Conservation (phyloP, 2,888 invertebrate genomes). For the Heliconius aoede region DNA sequence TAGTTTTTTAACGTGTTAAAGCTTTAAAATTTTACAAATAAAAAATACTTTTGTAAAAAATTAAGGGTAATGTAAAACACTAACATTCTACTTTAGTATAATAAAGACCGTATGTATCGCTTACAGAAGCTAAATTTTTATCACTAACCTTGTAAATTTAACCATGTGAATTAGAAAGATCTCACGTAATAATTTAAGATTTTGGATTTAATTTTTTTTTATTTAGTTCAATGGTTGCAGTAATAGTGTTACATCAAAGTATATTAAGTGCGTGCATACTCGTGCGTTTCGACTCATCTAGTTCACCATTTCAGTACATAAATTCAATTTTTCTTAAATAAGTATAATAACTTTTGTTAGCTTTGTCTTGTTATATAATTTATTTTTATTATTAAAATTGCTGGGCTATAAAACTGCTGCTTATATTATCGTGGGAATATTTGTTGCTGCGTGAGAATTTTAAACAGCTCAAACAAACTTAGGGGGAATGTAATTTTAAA, state of each 20-base stretch:
- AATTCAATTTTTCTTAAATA: too few relatives aligned
- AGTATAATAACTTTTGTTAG: too few relatives aligned
- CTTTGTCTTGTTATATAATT: too few relatives aligned
- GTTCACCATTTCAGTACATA: too few relatives aligned
- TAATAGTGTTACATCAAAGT: too few relatives aligned
- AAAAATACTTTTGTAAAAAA: not conserved
- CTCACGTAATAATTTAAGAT: not conserved
- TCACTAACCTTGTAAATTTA: not conserved
- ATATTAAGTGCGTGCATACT: too few relatives aligned
- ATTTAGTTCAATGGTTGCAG: too few relatives aligned
- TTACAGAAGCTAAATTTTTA: not conserved
- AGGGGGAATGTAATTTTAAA: not conserved
- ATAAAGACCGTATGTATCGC: not conserved
- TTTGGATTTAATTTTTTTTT: not conserved
- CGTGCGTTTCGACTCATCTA: too few relatives aligned
- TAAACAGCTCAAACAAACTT: not conserved
- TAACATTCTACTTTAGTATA: not conserved
- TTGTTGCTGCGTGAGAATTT: constrained; percentile 2
- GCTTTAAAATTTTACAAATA: not conserved
- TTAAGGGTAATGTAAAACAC: not conserved
- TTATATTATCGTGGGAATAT: constrained; percentile 7
- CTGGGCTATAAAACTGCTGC: not conserved
- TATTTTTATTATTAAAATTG: too few relatives aligned
- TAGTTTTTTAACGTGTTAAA: too few relatives aligned
- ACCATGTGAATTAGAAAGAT: not conserved